phyloP scores from a whole-genome alignment of 30 jellyfish, hydroid and myxozoan species.

The Sanderia malayensis region DNA sequence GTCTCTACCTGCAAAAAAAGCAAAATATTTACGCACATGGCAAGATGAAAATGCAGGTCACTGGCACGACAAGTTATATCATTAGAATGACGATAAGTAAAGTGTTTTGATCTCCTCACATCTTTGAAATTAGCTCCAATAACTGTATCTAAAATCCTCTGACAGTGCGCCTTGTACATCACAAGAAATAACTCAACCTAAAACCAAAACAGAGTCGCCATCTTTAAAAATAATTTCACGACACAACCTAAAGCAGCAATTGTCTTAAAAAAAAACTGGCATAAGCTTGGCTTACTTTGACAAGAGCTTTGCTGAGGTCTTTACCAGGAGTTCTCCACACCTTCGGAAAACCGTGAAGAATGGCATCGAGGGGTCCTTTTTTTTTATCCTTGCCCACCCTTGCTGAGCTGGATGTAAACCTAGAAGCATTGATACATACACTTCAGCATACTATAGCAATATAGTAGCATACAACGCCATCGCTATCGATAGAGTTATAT shows the following conservation, averaged over 20 bases:
- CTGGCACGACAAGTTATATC: too few relatives aligned
- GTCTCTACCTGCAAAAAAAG: slow-evolving; percentile 69
- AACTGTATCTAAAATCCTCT: slow-evolving; percentile 87
- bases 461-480: neutral
- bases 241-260: too few relatives aligned
- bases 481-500: too few relatives aligned
- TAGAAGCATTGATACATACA: neutral
- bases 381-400: too few relatives aligned
- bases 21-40: neutral
- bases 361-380: neutral
- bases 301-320: neutral
- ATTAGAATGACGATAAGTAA: too few relatives aligned
- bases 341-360: slow-evolving; percentile 4
- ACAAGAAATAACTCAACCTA: slow-evolving; percentile 79
- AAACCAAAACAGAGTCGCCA: too few relatives aligned
- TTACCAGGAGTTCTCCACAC: neutral
- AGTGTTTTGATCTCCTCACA: slow-evolving; percentile 65
- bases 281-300: neutral
- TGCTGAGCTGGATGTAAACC: neutral
- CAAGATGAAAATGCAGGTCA: neutral
- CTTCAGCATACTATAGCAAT: neutral
- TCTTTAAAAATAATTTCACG: too few relatives aligned
- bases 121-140: slow-evolving; percentile 80
- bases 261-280: too few relatives aligned
- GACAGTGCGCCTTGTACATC: slow-evolving; percentile 98